These are phyloP conservation scores for Falco novaeseelandiae DNA, from an alignment of 2,797 vertebrate species.

Conservation along the genomic window DNA sequence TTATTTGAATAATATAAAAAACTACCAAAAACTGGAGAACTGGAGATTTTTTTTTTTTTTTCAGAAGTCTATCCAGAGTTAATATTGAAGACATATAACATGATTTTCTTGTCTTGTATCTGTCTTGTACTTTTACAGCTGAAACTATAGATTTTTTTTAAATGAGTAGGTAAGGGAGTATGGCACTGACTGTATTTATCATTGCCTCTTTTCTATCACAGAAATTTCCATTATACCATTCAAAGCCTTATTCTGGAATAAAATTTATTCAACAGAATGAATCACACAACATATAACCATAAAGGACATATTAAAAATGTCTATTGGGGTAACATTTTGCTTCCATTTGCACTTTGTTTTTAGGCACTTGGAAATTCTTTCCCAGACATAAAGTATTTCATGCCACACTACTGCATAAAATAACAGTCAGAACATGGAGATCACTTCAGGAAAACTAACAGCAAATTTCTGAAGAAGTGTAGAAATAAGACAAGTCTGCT, in stretches of 20 bases:
- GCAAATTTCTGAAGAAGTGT: background rate
- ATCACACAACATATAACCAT: background rate
- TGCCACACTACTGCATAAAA: background rate
- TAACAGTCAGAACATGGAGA: background rate
- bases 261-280: background rate
- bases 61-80: background rate
- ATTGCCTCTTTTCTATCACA: background rate
- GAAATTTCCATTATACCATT: background rate
- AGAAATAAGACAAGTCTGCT: background rate
- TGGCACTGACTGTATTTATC: background rate
- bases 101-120: background rate
- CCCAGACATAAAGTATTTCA: background rate
- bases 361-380: background rate
- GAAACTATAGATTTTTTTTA: background rate
- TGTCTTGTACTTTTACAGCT: background rate
- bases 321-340: background rate
- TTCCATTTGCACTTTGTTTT: background rate
- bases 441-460: background rate
- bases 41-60: background rate
- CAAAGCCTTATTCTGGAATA: background rate
- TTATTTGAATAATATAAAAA: background rate
- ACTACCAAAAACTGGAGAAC: background rate
- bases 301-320: background rate
- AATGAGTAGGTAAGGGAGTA: background rate
- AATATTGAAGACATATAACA: background rate